Base-by-base conservation (phyloP, 2,113 vertebrate genomes). In the Amphiprion ocellaris region DNA sequence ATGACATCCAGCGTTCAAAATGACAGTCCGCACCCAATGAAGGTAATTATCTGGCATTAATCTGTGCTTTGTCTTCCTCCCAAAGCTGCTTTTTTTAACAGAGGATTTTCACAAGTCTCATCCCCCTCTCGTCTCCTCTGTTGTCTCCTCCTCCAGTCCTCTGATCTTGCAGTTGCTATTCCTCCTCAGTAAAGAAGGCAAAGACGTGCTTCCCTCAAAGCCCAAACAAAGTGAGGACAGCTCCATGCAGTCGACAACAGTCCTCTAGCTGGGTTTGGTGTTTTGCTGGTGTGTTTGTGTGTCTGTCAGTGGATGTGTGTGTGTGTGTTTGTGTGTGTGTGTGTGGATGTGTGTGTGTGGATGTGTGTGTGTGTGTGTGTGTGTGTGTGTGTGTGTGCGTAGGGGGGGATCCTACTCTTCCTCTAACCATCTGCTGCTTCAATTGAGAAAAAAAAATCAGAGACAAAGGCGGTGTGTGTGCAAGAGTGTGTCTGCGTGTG, bases 381-480 rank as follows among this genome's bases (percentile, higher is more conserved):
- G 59, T 82, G 49, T 83, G 70, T n/a, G 53, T 87, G 59, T 82
- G 49, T 83, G 70, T 82, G 52, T 8, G 17, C 4, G 30, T 37
- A 47, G 58, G 69, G 86, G 91, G 84, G 81, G 88, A 77, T 88
- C 89, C 92, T 90, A 87, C 92, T 92, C 91, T 86, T 89, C 90
- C 88, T 90, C 89, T 70, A 90, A 92, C 92, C 93, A 94, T 94
- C 92, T 94, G 93, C 88, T 93, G 83, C 82, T 85, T 92, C 85
- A 85, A 82, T 85, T 84, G 83, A 88, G 77, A 59, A 73, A 85
- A 53, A 74, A 77, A 89, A 85, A 82, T 14, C 69, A 2, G 56
- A 92, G 84, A 94, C 91, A 93, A 93, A 92, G 87, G 66, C 69
- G 2, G 59, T 44, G 79, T 87, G 85, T 89, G 82, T 86, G 69